Evolutionary conservation across 2,888 invertebrate species (phyloP), one percentile per base, ranked within the genome.

Genomic region (Brenthis daphne): DNA sequence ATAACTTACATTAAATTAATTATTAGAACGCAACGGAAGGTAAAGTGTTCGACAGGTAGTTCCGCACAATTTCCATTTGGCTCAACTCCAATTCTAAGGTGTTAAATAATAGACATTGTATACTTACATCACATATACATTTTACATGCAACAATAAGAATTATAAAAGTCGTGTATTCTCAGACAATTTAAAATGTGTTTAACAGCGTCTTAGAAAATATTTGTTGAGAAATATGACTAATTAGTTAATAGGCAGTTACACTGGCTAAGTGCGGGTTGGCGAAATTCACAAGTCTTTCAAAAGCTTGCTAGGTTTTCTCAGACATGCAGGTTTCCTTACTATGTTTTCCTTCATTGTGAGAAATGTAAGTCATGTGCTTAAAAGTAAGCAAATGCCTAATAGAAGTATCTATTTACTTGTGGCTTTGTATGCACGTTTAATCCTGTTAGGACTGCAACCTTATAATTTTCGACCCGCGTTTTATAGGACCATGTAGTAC

Each of bases 81-180:
- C 86, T 71, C 20, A 16, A 14, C 43, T 79, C 87, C 87, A 87
- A 80, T 79, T 14, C 79, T 79, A 82, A 84, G 84, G 82, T 85
- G 85, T 78, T 76, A 84, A 74, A 72, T 73, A 74, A 67, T 70
- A 69, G 67, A 65, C 24, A 60, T 51, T 50, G 48, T 51, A 29
- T 63, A 67, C 43, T 20, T 67, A 60, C 8, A 43, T 43, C 11
- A 43, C 11, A 43, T 47, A 56, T 16, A 57, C 50, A 65, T 67
- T 61, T 61, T 50, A 50, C 16, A n/a, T 43, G 13, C 56, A 54
- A 61, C 55, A 56, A 56, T 61, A 33, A 16, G 20, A 29, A 48
- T 56, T 61, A 50, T 13, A 4, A 56, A 55, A 64, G 12, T 47
- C 47, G 29, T 47, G 5, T 48, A n/a, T 47, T 55, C 24, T n/a